Evolutionary conservation across 2,797 vertebrate species (phyloP).

Genomic region (Microctenopoma stevenorrisi): DNA sequence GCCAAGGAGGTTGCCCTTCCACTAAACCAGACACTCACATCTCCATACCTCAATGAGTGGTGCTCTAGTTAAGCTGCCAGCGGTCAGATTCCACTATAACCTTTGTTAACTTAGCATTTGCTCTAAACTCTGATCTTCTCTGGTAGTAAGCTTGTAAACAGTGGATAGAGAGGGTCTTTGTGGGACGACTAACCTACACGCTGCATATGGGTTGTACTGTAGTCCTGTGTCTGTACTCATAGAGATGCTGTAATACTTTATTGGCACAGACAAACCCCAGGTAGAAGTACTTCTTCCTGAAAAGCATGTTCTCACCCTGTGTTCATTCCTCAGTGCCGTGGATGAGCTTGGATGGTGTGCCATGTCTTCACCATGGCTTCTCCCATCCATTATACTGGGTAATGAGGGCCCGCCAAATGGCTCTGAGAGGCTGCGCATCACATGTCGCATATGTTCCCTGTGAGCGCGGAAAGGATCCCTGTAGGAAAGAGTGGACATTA

Average conservation of each 20-base stretch:
- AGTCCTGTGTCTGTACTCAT: too few relatives aligned
- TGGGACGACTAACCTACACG: too few relatives aligned
- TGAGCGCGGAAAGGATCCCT: conserved; percentile 91
- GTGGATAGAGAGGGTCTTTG: conserved; percentile 5
- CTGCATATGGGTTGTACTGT: too few relatives aligned
- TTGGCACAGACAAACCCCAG: too few relatives aligned
- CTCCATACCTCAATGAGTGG: conserved; percentile 57
- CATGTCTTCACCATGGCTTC: conserved; percentile 30
- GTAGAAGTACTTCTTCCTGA: too few relatives aligned
- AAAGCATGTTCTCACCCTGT: conserved; percentile 81
- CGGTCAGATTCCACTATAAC: conserved; percentile 62
- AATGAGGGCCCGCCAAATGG: conserved; percentile 83
- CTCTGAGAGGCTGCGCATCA: conserved; percentile 91
- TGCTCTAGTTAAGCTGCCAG: conserved; percentile 67
- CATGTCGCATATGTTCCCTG: conserved; percentile 85
- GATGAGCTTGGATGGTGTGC: conserved; percentile 57
- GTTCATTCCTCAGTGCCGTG: conserved; percentile 65
- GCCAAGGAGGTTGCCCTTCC: conserved; percentile 73
- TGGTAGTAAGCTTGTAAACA: conserved; percentile 5
- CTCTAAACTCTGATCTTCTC: conserved; percentile 28
- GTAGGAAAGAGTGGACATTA: conserved; percentile 42
- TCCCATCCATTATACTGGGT: conserved; percentile 82
- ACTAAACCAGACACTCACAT: conserved; percentile 66
- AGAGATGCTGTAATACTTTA: too few relatives aligned
- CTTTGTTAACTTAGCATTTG: conserved; percentile 59